Evolutionary conservation across 2,797 vertebrate genomes (phyloP), one percentile per base, ranked within the genome.

Genomic region (Pseudopleuronectes americanus): DNA sequence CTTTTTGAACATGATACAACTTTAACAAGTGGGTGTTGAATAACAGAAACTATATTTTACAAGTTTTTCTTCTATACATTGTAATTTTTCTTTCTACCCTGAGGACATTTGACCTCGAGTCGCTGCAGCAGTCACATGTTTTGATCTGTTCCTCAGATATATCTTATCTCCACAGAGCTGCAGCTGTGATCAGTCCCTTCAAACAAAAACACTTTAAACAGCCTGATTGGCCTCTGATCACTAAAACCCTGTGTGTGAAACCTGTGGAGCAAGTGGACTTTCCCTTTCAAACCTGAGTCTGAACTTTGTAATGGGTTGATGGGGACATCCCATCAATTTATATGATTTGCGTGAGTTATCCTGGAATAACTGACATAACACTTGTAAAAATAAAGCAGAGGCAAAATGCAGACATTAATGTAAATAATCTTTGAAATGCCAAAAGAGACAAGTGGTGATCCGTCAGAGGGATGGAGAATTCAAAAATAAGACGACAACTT

Each of bases 141-240:
- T 83, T 2, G 75, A 86, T 81, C 71, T 26, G 64, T 67, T 68
- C 55, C 43, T 17, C 54, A 16, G 56, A 41, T 33, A 21, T 54
- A 80, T 66, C 80, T 74, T n/a, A 14, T 62, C 54, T 57, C 63
- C 52, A 7, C 65, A 45, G 60, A 57, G 73, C 72, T 62, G 58
- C 76, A 80, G 85, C 84, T 88, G 80, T 43, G 68, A 64, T 81
- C 67, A n/a, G 16, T 67, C 66, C 78, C 63, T 28, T 21, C n/a
- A 48, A 8, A 45, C 43, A 19, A 48, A 48, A 19, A 23, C 8
- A 23, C 8, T 51, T 22, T 4, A 6, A 22, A 23, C 49, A 23
- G 21, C 21, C n/a, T 23, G 9, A 51, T 13, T 10, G 49, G 21
- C 21, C 8, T 51, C 22, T 23, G 9, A 21, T 51, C n/a, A n/a